Evolutionary conservation across 1,140 invertebrate genomes (phyloP).

Genomic region (Magallana angulata): DNA sequence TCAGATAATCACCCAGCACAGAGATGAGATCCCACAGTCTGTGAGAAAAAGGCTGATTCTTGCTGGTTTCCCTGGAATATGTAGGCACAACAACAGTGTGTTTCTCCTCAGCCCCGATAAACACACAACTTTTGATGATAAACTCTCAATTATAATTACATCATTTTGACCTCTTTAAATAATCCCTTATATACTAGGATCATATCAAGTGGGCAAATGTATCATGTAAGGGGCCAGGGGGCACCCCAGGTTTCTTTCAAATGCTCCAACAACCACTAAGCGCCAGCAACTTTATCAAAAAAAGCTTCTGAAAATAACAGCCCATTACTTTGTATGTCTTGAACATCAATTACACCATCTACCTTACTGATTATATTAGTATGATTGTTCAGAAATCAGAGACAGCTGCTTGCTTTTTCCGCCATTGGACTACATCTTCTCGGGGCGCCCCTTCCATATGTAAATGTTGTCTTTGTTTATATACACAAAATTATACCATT

Average conservation of each 20-base stretch:
- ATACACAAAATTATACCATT: neutral
- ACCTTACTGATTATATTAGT: neutral
- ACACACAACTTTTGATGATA: slow-evolving; percentile 24
- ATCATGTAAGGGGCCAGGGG: neutral
- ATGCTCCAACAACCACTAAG: neutral
- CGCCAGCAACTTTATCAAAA: neutral
- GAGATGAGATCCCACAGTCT: neutral
- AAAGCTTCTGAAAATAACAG: neutral
- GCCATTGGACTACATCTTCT: neutral
- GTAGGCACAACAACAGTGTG: neutral
- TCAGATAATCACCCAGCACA: neutral
- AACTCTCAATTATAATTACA: slow-evolving; percentile 36
- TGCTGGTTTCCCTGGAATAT: neutral
- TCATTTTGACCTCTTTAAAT: slow-evolving; percentile 26
- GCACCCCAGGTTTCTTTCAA: slow-evolving; percentile 25
- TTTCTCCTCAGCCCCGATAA: slow-evolving; percentile 6
- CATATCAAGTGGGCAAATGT: neutral
- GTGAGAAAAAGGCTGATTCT: slow-evolving; percentile 27
- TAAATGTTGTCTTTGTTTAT: slow-evolving; percentile 11
- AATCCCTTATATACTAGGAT: slow-evolving; percentile 16
- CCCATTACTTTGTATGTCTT: neutral
- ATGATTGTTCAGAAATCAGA: neutral
- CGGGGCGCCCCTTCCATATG: neutral
- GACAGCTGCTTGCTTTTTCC: neutral
- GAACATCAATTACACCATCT: neutral